Conservation (phyloP, 2,113 vertebrate species). For the Anarhynchus alexandrinus region DNA sequence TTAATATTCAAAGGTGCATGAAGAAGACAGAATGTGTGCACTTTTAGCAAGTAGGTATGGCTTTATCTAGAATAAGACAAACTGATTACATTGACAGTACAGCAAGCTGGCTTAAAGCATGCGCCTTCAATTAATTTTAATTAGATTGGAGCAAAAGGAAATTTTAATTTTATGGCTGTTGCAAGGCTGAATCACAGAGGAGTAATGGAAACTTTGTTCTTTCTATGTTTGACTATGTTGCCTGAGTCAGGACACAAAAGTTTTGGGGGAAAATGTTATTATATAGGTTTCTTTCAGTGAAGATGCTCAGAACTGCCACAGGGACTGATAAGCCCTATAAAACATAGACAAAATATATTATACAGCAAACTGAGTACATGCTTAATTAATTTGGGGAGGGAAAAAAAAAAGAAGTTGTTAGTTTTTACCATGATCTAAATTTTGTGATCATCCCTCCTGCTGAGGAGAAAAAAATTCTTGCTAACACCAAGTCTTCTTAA, state of each 20-base stretch:
- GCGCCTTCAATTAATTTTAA: conserved; percentile 54
- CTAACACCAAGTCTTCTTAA: conserved; percentile 41
- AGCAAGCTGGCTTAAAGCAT: neutral
- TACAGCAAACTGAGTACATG: neutral
- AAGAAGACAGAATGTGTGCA: neutral
- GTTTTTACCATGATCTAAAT: neutral
- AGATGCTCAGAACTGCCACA: neutral
- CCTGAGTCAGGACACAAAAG: conserved; percentile 5
- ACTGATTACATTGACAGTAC: conserved; percentile 19
- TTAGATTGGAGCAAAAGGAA: conserved; percentile 28
- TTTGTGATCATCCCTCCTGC: neutral
- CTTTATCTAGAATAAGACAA: conserved; percentile 47
- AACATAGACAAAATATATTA: neutral
- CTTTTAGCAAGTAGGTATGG: neutral
- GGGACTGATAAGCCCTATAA: neutral
- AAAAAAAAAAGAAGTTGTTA: neutral
- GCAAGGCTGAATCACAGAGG: neutral
- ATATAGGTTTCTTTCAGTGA: neutral
- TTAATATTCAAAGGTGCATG: conserved; percentile 14
- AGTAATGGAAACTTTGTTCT: conserved; percentile 9
- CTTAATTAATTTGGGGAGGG: neutral
- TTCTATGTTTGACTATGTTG: neutral
- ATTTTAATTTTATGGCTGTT: conserved; percentile 26
- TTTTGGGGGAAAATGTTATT: neutral
- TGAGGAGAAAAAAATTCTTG: neutral